A percentile compares a stretch with the other conserved stretches of the same genome.
Evolutionary conservation across 2,888 invertebrate genomes (phyloP).

Genomic region (Idaea dimidiata): DNA sequence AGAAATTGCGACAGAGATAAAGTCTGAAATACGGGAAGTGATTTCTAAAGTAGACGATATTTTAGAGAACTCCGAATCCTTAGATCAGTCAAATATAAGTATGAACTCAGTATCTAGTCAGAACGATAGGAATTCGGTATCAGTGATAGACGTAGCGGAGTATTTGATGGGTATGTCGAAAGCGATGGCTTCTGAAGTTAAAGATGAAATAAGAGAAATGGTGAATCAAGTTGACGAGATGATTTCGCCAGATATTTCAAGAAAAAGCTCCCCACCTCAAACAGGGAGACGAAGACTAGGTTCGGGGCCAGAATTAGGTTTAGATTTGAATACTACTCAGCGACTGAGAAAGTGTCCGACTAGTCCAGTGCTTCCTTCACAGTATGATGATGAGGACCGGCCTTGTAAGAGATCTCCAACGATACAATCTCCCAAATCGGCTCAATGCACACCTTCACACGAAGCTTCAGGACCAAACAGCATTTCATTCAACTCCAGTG

Average conservation of each 20-base stretch:
- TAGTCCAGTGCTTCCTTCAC: slow-evolving; percentile 64
- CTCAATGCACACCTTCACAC: slow-evolving; percentile 67
- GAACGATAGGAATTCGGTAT: slow-evolving; percentile 84
- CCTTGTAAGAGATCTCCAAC: slow-evolving; percentile 54
- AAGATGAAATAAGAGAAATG: slow-evolving; percentile 87
- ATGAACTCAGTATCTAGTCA: slow-evolving; percentile 81
- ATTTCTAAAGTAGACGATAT: slow-evolving; percentile 90
- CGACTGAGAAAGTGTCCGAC: slow-evolving; percentile 70
- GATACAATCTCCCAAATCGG: slow-evolving; percentile 65
- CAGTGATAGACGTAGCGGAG: slow-evolving; percentile 87
- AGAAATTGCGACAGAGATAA: slow-evolving; percentile 89
- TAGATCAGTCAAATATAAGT: slow-evolving; percentile 77
- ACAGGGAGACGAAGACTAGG: slow-evolving; percentile 61
- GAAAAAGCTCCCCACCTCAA: slow-evolving; percentile 75
- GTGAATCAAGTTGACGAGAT: slow-evolving; percentile 87
- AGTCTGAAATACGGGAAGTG: slow-evolving; percentile 90
- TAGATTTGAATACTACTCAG: slow-evolving; percentile 58
- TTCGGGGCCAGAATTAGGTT: slow-evolving; percentile 69
- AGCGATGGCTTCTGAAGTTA: slow-evolving; percentile 90
- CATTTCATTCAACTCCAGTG: slow-evolving; percentile 76
- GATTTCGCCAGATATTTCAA: slow-evolving; percentile 77
- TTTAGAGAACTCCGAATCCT: slow-evolving; percentile 84
- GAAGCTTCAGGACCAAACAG: slow-evolving; percentile 71
- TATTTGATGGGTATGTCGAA: slow-evolving; percentile 89
- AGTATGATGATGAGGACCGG: slow-evolving; percentile 62